phyloP scores from a whole-genome alignment of 2,888 invertebrate genomes.

The Melikaiella ostensackeni region DNA sequence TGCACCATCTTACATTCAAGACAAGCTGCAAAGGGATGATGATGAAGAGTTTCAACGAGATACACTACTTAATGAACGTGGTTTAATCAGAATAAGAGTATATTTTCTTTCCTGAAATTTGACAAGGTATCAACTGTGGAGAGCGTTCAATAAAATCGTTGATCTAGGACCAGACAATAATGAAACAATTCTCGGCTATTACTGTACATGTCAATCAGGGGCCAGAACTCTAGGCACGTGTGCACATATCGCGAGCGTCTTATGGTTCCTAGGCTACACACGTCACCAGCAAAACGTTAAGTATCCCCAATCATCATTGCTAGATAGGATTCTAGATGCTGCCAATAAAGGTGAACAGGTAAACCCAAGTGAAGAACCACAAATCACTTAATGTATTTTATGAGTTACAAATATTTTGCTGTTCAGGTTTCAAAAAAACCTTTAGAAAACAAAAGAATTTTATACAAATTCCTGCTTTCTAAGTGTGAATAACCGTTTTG shows the following conservation, averaged over 20 bases:
- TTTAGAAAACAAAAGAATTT: too few species aligned
- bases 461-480: too few species aligned
- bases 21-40: not conserved
- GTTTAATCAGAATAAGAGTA: not conserved
- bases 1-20: not conserved
- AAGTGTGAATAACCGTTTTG: too few species aligned
- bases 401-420: too few species aligned
- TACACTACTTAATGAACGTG: not conserved
- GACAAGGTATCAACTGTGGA: not conserved
- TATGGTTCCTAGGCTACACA: constrained; percentile 45
- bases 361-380: too few species aligned
- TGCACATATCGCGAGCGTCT: constrained; percentile 43
- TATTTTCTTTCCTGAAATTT: not conserved
- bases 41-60: not conserved
- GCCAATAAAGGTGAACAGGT: too few species aligned
- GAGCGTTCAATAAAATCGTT: not conserved
- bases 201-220: constrained; percentile 39
- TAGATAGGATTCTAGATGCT: too few species aligned
- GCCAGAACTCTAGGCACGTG: constrained; percentile 43
- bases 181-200: constrained; percentile 24
- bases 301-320: too few species aligned
- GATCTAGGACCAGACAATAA: not conserved
- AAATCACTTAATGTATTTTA: too few species aligned
- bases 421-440: too few species aligned
- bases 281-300: not conserved